These are phyloP conservation scores for Hippolais icterina DNA, from an alignment of 2,113 vertebrate species.

Conservation along the genomic window DNA sequence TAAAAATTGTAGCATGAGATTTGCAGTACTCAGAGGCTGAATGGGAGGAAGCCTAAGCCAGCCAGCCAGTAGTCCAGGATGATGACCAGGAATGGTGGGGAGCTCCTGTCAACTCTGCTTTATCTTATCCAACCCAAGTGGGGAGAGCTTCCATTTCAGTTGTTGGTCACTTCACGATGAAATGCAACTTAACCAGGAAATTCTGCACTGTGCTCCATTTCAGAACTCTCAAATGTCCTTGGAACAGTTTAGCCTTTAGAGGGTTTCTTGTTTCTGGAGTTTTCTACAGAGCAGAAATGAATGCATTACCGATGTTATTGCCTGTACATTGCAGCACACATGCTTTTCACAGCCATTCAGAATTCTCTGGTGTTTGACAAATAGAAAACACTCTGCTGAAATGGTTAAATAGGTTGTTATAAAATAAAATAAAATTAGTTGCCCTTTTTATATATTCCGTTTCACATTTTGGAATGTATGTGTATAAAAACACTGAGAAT, in stretches of 20 bases:
- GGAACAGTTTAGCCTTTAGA: neutral
- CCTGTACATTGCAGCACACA: neutral
- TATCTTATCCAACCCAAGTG: neutral
- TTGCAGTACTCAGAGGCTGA: neutral
- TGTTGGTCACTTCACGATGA: neutral
- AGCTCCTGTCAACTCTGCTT: neutral
- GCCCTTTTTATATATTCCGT: neutral
- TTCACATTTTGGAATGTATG: neutral
- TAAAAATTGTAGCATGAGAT: neutral
- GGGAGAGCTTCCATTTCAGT: neutral
- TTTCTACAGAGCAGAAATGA: neutral
- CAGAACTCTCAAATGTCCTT: neutral
- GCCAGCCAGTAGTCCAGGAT: neutral
- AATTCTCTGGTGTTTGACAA: neutral
- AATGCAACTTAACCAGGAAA: neutral
- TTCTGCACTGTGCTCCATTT: neutral
- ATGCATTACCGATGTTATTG: neutral
- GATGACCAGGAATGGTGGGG: neutral
- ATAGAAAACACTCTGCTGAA: neutral
- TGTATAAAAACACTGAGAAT: neutral
- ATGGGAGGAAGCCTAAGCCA: neutral
- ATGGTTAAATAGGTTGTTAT: neutral
- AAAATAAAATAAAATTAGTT: too few species aligned
- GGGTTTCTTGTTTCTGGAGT: neutral
- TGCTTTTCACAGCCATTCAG: neutral